These are phyloP conservation scores for Tyrannus savana DNA, from an alignment of 2,113 vertebrate species.

Conservation along the genomic window DNA sequence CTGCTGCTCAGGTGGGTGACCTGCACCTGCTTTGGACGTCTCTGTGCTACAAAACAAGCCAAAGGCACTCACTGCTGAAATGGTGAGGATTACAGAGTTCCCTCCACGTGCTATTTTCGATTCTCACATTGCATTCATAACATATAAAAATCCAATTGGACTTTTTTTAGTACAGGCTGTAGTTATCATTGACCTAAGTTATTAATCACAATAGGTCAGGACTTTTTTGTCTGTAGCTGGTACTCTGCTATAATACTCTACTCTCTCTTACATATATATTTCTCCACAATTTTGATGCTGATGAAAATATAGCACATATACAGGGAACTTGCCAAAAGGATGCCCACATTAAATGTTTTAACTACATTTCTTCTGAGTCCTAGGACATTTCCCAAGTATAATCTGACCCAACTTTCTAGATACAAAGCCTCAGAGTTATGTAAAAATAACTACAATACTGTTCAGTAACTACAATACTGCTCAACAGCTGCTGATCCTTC, in stretches of 20 bases:
- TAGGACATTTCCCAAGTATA: not conserved
- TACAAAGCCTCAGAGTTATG: not conserved
- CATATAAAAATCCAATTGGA: not conserved
- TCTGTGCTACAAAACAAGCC: not conserved
- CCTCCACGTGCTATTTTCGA: rapidly evolving
- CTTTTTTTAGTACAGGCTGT: not conserved
- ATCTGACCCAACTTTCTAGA: not conserved
- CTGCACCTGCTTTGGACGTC: not conserved
- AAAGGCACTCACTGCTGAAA: not conserved
- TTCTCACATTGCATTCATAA: not conserved
- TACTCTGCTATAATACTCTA: not conserved
- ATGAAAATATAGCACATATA: not conserved
- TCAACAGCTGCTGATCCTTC: not conserved
- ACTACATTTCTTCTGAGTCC: not conserved
- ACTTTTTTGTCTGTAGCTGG: not conserved
- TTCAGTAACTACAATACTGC: not conserved
- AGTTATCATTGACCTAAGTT: not conserved
- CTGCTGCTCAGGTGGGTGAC: not conserved
- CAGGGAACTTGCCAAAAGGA: not conserved
- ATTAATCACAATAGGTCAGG: not conserved
- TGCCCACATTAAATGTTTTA: not conserved
- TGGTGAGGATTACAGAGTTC: not conserved
- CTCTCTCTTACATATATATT: not conserved
- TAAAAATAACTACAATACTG: not conserved
- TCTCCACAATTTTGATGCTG: not conserved